phyloP scores from a whole-genome alignment of 2,113 vertebrate genomes.

The Tyrannus savana region DNA sequence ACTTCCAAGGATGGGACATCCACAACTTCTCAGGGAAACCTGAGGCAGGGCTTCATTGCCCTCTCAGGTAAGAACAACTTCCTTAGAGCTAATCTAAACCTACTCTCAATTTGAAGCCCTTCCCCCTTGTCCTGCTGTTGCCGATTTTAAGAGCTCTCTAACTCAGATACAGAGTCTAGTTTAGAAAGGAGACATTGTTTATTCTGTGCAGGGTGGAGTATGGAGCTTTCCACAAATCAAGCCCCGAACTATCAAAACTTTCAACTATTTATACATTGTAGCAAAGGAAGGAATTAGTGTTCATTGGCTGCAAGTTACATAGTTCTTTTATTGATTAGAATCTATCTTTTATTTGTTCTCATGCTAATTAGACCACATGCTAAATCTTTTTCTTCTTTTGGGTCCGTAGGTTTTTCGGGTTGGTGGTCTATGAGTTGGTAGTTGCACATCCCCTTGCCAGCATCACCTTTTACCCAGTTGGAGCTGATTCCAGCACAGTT shows the following conservation, averaged over 20 bases:
- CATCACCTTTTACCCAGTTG: background rate
- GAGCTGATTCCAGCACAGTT: background rate
- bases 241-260: background rate
- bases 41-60: background rate
- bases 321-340: background rate
- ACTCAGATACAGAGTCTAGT: background rate
- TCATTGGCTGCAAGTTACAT: background rate
- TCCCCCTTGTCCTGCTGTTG: background rate
- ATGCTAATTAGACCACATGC: background rate
- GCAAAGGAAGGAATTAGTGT: background rate
- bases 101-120: background rate
- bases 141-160: background rate
- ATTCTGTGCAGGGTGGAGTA: background rate
- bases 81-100: background rate
- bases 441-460: background rate
- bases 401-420: background rate
- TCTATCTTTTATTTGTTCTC: background rate
- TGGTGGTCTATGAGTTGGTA: background rate
- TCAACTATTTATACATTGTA: background rate
- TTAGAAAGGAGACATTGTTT: background rate
- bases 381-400: background rate
- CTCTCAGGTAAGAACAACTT: background rate
- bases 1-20: background rate
- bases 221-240: background rate
- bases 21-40: background rate